phyloP scores from a whole-genome alignment of 2,113 vertebrate species.

The Myiozetetes cayanensis region DNA sequence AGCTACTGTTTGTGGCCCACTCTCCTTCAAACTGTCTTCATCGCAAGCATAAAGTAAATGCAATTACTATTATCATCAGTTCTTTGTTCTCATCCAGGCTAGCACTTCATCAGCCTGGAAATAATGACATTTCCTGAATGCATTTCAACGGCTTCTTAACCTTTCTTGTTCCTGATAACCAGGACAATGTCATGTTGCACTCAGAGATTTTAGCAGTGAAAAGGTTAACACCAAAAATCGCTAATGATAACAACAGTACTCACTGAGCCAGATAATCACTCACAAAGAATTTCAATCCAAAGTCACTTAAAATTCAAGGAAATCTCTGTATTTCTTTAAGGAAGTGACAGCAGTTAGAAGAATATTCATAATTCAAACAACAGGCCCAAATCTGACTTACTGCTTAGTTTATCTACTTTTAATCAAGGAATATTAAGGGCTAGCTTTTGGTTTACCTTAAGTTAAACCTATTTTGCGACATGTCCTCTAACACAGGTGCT shows the following conservation, averaged over 20 bases:
- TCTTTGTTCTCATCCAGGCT: conserved; percentile 28
- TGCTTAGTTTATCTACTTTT: not conserved
- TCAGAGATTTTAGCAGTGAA: not conserved
- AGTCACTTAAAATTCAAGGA: conserved; percentile 48
- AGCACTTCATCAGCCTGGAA: conserved; percentile 40
- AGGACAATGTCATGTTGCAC: not conserved
- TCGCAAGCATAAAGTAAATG: not conserved
- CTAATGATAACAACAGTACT: conserved; percentile 28
- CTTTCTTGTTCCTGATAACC: not conserved
- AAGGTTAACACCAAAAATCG: conserved; percentile 37
- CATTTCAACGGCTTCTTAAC: conserved; percentile 23
- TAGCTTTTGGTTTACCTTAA: not conserved
- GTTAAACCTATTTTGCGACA: not conserved
- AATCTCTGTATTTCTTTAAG: conserved; percentile 12
- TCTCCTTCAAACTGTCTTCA: not conserved
- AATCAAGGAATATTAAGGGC: not conserved
- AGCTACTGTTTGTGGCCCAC: not conserved
- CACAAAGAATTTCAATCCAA: conserved; percentile 26
- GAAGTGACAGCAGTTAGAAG: conserved; percentile 29
- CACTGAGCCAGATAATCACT: conserved; percentile 49
- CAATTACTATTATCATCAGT: not conserved
- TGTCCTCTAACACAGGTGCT: not conserved
- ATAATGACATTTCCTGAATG: conserved; percentile 31
- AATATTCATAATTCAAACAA: conserved; percentile 36
- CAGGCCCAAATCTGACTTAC: not conserved